A percentile compares a stretch with the other conserved stretches of the same genome.
Evolutionary conservation across 92 coral and sea anemone species (phyloP).

Genomic region (Hydrozoanthus gracilis): DNA sequence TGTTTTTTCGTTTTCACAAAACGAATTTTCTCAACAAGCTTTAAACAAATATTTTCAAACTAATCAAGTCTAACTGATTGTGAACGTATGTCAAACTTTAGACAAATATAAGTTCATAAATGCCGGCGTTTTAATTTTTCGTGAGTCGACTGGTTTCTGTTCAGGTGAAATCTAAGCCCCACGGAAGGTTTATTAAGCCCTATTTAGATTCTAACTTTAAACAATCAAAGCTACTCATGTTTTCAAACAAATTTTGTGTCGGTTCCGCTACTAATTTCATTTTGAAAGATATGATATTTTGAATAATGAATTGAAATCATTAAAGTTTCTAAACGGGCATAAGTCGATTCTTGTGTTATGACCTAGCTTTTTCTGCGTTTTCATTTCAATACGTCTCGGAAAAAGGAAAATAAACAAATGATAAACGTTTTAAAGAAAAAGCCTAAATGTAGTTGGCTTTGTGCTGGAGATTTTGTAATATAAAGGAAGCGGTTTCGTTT

Average conservation of each 20-base stretch:
- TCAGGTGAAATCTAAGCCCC: not conserved
- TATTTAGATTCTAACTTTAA: not conserved
- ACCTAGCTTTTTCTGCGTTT: not conserved
- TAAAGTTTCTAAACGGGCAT: not conserved
- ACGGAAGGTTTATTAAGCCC: not conserved
- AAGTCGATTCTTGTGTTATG: not conserved
- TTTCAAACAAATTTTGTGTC: constrained; percentile 12
- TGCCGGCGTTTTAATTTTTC: not conserved
- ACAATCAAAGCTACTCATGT: not conserved
- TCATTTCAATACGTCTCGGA: not conserved
- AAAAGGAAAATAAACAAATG: not conserved
- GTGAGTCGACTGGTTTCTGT: not conserved
- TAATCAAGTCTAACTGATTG: not conserved
- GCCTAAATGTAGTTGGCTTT: too few species aligned
- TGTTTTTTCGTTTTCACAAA: too few species aligned
- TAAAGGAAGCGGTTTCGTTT: not conserved
- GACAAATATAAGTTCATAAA: not conserved
- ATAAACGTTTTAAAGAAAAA: not conserved
- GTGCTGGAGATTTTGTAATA: not conserved
- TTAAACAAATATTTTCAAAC: not conserved
- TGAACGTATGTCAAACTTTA: not conserved
- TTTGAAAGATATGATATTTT: not conserved
- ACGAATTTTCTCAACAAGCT: not conserved
- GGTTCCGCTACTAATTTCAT: constrained; percentile 17
- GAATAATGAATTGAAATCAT: not conserved